Evolutionary conservation across 2,888 invertebrate species (phyloP).

Genomic region (Netelia virgata): DNA sequence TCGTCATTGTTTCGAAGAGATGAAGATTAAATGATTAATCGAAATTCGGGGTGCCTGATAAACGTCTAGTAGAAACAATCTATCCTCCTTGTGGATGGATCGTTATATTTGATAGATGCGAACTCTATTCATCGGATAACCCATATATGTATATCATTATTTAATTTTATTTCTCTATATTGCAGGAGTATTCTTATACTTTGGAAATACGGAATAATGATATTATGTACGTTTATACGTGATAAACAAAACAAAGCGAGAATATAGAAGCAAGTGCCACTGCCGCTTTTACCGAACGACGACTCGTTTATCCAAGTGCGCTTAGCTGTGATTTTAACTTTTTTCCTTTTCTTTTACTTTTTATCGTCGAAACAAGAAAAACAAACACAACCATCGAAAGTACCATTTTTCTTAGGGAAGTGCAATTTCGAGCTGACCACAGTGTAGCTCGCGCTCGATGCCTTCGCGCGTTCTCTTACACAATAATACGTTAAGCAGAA

Average conservation of each 20-base stretch:
- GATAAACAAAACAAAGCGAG: conserved; percentile 17
- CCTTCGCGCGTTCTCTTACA: neutral
- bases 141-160: neutral
- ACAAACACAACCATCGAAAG: conserved; percentile 16
- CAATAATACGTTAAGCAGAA: conserved; percentile 1
- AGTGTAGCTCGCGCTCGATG: neutral
- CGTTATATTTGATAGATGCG: neutral
- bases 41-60: neutral
- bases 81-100: neutral
- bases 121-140: conserved; percentile 1
- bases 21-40: conserved; percentile 8
- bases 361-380: conserved; percentile 9
- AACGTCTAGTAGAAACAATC: neutral
- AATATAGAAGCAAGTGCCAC: conserved; percentile 51
- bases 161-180: neutral
- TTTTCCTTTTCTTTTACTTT: neutral
- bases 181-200: conserved; percentile 19
- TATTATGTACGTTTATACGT: conserved; percentile 38
- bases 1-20: neutral
- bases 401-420: conserved; percentile 19
- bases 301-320: conserved; percentile 61
- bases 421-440: neutral
- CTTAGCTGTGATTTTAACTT: conserved; percentile 60
- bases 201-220: conserved; percentile 27
- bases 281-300: conserved; percentile 62